These are phyloP conservation scores for Propsilocerus akamusi DNA, from an alignment of 1,140 invertebrate species.

Conservation along the genomic window DNA sequence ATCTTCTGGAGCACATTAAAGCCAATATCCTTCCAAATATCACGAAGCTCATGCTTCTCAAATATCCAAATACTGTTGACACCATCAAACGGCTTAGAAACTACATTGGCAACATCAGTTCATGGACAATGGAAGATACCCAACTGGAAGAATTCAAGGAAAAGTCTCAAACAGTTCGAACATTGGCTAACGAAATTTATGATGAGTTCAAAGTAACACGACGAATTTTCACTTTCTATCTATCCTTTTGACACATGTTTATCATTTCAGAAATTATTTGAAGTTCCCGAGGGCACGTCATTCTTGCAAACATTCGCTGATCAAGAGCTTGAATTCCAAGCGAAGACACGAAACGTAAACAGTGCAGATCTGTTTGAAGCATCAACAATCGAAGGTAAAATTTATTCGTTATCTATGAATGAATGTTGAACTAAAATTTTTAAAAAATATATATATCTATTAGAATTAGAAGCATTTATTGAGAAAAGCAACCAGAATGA, in stretches of 20 bases:
- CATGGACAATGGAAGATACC: conserved; percentile 46
- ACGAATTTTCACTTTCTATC: background rate
- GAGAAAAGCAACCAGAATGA: background rate
- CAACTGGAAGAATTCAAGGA: conserved; percentile 38
- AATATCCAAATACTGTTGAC: conserved; percentile 64
- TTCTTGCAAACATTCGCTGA: background rate
- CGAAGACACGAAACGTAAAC: background rate
- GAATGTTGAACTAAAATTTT: background rate
- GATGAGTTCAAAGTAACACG: conserved; percentile 36
- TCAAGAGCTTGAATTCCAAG: background rate
- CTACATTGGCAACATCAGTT: conserved; percentile 52
- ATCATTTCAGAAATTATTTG: background rate
- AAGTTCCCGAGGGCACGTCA: background rate
- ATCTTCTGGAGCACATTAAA: conserved; percentile 35
- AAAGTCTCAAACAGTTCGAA: conserved; percentile 42
- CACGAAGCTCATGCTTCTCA: conserved; percentile 62
- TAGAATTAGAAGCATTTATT: background rate
- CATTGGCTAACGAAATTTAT: conserved; percentile 42
- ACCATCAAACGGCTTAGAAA: conserved; percentile 48
- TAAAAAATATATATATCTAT: background rate
- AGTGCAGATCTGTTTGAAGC: background rate
- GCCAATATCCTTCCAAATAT: conserved; percentile 28
- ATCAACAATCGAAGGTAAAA: background rate
- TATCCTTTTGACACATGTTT: no score
- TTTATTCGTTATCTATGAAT: background rate